phyloP scores from a whole-genome alignment of 2,797 vertebrate genomes.

The Spinus olivaceus region DNA sequence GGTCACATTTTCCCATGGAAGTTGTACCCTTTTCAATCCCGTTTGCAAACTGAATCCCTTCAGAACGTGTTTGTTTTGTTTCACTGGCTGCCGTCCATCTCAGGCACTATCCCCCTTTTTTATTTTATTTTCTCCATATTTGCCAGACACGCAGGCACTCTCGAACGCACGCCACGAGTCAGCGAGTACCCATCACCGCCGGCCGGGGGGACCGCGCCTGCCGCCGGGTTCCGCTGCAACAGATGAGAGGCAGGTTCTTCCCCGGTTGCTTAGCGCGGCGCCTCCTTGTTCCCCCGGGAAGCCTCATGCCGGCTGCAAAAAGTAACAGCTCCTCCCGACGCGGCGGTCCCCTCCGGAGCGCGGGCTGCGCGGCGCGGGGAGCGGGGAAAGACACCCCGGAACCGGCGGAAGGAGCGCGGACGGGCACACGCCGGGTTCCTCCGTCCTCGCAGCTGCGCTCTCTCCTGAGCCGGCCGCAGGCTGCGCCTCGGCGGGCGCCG shows the following conservation, averaged over 20 bases:
- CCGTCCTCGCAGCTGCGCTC: not conserved
- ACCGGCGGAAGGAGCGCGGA: not conserved
- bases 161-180: not conserved
- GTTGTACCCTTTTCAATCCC: not conserved
- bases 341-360: not conserved
- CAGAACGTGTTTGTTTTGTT: not conserved
- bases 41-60: slow-evolving; percentile 16
- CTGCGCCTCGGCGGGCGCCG: not conserved
- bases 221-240: not conserved
- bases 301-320: slow-evolving; percentile 17
- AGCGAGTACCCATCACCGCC: not conserved
- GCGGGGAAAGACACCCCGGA: not conserved
- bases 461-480: not conserved
- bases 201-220: not conserved
- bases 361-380: not conserved
- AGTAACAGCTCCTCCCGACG: not conserved
- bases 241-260: not conserved
- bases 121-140: slow-evolving; percentile 40
- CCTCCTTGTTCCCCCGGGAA: not conserved
- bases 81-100: not conserved
- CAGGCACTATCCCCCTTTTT: not conserved
- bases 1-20: slow-evolving; percentile 19
- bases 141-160: not conserved
- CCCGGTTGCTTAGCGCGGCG: not conserved
- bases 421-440: not conserved